A percentile compares a stretch with the other conserved stretches of the same genome.
phyloP scores from a whole-genome alignment of 2,797 vertebrate genomes.

The Uromys caudimaculatus region DNA sequence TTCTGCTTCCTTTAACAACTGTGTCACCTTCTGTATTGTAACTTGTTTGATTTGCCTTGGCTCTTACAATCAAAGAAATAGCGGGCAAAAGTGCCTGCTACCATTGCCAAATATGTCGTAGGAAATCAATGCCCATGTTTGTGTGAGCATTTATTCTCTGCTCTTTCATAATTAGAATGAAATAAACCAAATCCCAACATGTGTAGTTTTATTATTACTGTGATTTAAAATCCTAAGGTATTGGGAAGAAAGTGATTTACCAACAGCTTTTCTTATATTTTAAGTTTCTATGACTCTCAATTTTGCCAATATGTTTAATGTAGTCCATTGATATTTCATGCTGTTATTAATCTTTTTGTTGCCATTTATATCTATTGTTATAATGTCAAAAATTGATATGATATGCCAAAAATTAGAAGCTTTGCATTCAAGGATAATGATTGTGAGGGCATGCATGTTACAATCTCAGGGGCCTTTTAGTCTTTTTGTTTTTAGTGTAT shows the following conservation, averaged over 20 bases:
- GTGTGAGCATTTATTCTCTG: neutral
- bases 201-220: neutral
- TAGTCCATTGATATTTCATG: neutral
- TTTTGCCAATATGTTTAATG: neutral
- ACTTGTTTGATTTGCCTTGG: neutral
- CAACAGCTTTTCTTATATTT: neutral
- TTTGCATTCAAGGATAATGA: neutral
- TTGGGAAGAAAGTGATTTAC: neutral
- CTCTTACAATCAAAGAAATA: neutral
- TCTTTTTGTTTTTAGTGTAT: neutral
- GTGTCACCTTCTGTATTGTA: neutral
- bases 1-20: neutral
- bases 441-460: neutral
- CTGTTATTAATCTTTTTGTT: constrained; percentile 13
- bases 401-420: neutral
- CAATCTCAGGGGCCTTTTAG: neutral
- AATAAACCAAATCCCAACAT: neutral
- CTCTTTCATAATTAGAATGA: neutral
- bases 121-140: neutral
- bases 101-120: neutral
- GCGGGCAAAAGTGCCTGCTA: neutral
- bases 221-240: neutral
- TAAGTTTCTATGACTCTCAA: neutral
- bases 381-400: neutral
- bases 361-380: neutral